Conservation (phyloP, 2,113 vertebrate species). For the Puntigrus tetrazona region DNA sequence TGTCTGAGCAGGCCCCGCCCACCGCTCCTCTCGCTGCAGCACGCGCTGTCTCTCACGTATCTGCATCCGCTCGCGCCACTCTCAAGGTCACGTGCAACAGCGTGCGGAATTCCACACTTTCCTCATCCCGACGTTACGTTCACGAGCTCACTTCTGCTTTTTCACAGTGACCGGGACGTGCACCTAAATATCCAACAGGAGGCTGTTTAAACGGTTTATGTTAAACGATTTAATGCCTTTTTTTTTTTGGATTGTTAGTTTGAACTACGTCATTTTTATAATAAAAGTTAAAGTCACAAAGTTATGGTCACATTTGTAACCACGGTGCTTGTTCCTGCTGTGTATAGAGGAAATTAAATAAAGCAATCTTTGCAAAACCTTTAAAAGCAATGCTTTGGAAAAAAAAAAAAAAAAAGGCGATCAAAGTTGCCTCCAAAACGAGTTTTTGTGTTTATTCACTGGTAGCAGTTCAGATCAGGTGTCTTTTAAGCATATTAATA, state of each 20-base stretch:
- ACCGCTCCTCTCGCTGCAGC: background rate
- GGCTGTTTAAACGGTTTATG: background rate
- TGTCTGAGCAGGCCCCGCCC: background rate
- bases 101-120: background rate
- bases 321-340: background rate
- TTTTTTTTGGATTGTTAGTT: background rate
- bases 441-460: background rate
- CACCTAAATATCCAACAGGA: background rate
- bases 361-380: background rate
- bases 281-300: background rate
- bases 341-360: background rate
- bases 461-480: background rate
- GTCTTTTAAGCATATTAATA: background rate
- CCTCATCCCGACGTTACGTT: background rate
- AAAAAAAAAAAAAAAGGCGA: no score
- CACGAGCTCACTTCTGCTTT: background rate
- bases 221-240: background rate
- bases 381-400: background rate
- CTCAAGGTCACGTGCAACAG: constrained; percentile 46
- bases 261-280: background rate
- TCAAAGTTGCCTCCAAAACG: background rate
- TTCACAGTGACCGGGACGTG: background rate
- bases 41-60: constrained; percentile 45
- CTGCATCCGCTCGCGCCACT: constrained; percentile 15
- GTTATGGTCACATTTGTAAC: background rate